phyloP scores from a whole-genome alignment of 2,113 vertebrate species.

The Trogon surrucura region DNA sequence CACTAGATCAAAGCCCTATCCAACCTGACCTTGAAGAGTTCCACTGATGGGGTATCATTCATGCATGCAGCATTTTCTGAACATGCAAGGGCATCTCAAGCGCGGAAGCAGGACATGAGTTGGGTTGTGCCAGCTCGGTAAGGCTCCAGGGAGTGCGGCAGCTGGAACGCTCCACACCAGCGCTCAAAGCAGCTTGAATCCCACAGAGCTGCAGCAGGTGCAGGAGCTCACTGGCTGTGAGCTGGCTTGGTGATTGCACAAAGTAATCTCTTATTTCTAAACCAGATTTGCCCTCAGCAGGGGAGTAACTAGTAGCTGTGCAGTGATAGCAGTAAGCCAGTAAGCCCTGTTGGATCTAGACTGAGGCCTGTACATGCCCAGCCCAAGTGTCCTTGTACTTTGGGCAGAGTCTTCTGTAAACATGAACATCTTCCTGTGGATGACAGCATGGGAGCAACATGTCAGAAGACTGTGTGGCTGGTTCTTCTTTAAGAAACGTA shows the following conservation, averaged over 20 bases:
- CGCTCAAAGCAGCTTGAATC: background rate
- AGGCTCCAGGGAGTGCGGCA: background rate
- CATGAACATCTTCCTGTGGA: background rate
- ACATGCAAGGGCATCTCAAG: background rate
- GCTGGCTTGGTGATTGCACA: background rate
- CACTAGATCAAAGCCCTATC: background rate
- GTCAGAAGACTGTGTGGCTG: background rate
- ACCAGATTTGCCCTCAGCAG: background rate
- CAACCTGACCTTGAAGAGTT: background rate
- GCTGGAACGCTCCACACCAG: background rate
- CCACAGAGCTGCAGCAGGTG: background rate
- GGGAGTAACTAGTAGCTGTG: background rate
- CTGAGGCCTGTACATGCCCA: background rate
- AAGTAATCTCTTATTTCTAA: background rate
- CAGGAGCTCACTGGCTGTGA: background rate
- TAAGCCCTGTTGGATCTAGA: background rate
- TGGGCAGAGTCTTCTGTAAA: background rate
- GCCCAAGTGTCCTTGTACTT: background rate
- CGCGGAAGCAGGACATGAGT: background rate
- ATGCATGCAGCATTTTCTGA: background rate
- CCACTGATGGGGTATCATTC: background rate
- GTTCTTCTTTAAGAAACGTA: background rate
- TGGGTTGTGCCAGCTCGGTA: background rate
- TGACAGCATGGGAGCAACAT: accelerated
- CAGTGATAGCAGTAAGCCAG: background rate